Evolutionary conservation across 2,888 invertebrate species (phyloP).

Genomic region (Rutpela maculata): DNA sequence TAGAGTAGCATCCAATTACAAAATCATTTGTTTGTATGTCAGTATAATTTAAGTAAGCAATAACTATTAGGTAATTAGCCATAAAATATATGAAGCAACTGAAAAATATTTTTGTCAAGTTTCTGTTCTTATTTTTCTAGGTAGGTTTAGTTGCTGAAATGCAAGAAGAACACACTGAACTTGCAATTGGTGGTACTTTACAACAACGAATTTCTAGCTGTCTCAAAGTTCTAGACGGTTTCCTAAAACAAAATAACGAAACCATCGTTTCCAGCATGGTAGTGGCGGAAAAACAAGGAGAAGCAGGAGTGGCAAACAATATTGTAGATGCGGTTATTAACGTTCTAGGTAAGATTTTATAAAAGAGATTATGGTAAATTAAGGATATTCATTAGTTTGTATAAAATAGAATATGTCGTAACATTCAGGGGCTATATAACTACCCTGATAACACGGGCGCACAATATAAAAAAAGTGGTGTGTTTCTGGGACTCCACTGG

Average conservation of each 20-base stretch:
- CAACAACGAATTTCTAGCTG: constrained; percentile 82
- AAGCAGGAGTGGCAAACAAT: constrained; percentile 78
- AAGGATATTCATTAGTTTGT: no score
- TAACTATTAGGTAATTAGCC: no score
- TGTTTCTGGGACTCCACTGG: no score
- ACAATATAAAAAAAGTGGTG: no score
- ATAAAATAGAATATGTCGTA: no score
- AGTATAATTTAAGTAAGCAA: no score
- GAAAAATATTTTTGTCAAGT: not conserved
- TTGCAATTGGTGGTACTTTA: constrained; percentile 78
- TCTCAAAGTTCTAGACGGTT: constrained; percentile 79
- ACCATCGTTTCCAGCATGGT: constrained; percentile 89
- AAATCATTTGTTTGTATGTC: no score
- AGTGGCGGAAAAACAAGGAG: constrained; percentile 87
- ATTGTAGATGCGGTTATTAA: constrained; percentile 82
- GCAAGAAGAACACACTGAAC: constrained; percentile 71
- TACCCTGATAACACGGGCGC: no score
- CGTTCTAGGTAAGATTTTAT: constrained; percentile 76
- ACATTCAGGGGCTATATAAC: no score
- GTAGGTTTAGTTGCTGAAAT: constrained; percentile 82
- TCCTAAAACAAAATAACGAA: constrained; percentile 80
- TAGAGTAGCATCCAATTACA: no score
- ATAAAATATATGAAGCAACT: no score
- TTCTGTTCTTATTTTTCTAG: constrained; percentile 53
- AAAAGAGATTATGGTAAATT: no score